A percentile compares a stretch with the other conserved stretches of the same genome.
phyloP scores from a whole-genome alignment of 2,797 vertebrate genomes.

The Liasis olivaceus region DNA sequence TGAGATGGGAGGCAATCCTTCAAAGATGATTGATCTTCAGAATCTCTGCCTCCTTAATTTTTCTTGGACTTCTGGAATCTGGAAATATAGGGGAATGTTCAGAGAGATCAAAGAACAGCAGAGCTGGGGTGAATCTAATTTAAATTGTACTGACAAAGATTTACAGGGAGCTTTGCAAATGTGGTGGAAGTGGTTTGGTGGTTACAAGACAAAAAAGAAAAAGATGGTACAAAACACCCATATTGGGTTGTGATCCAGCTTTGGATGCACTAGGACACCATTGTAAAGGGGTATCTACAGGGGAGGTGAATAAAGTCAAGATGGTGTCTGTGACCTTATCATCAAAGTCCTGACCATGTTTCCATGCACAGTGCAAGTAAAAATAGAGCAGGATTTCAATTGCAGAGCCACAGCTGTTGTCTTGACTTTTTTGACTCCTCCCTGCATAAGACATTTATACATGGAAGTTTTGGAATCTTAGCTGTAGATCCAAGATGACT shows the following conservation, averaged over 20 bases:
- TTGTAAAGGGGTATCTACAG: background rate
- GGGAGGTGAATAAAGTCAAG: background rate
- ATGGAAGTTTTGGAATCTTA: background rate
- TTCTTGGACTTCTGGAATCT: background rate
- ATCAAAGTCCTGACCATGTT: background rate
- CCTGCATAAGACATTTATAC: background rate
- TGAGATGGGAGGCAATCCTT: background rate
- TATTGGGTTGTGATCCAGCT: background rate
- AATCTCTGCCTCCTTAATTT: background rate
- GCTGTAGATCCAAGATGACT: background rate
- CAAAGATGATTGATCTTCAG: background rate
- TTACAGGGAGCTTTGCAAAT: constrained; percentile 7
- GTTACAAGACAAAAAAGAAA: background rate
- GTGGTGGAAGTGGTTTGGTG: background rate
- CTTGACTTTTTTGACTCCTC: background rate
- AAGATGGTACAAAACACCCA: background rate
- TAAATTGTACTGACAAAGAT: background rate
- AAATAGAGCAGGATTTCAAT: background rate
- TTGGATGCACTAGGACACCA: background rate
- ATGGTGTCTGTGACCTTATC: background rate
- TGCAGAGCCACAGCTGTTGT: background rate
- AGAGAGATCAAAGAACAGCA: background rate
- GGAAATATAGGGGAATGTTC: background rate
- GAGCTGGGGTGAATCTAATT: background rate
- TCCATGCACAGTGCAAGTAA: background rate